Evolutionary conservation across 2,113 vertebrate genomes (phyloP).

Genomic region (Notothenia coriiceps): DNA sequence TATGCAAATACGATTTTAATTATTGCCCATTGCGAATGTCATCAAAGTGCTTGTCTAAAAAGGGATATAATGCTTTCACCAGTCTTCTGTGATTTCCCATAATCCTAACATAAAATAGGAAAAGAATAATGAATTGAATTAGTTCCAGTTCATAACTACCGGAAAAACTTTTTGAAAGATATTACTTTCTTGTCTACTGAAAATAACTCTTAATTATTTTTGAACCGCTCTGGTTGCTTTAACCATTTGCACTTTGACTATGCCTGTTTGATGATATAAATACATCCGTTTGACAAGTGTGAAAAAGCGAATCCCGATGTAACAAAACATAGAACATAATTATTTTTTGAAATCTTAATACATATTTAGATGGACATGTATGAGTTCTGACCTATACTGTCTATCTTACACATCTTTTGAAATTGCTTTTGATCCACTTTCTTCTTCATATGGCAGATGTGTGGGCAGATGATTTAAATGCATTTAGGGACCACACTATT

Average conservation of each 20-base stretch:
- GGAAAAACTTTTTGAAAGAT: slow-evolving; percentile 19
- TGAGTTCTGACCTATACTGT: too few species aligned
- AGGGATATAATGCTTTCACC: slow-evolving; percentile 51
- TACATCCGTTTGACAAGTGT: neutral
- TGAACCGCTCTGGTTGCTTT: slow-evolving; percentile 18
- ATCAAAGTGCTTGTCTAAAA: slow-evolving; percentile 71
- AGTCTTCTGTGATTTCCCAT: slow-evolving; percentile 46
- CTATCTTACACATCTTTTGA: too few species aligned
- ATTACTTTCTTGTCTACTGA: neutral
- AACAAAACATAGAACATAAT: neutral
- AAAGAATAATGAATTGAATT: slow-evolving; percentile 33
- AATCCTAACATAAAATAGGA: slow-evolving; percentile 34
- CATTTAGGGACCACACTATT: slow-evolving; percentile 8
- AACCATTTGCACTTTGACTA: slow-evolving; percentile 10
- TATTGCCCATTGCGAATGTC: slow-evolving; percentile 71
- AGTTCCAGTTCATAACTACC: slow-evolving; percentile 39
- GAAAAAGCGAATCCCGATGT: neutral
- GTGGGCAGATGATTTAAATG: slow-evolving; percentile 1
- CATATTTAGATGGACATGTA: neutral
- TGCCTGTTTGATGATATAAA: neutral
- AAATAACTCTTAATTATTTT: slow-evolving; percentile 37
- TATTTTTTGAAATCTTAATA: neutral
- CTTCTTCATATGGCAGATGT: neutral
- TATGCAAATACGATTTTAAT: slow-evolving; percentile 83
- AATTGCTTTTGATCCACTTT: too few species aligned